These are phyloP conservation scores for Pantherophis alleghaniensis DNA, from an alignment of 2,797 vertebrate species.

Conservation along the genomic window DNA sequence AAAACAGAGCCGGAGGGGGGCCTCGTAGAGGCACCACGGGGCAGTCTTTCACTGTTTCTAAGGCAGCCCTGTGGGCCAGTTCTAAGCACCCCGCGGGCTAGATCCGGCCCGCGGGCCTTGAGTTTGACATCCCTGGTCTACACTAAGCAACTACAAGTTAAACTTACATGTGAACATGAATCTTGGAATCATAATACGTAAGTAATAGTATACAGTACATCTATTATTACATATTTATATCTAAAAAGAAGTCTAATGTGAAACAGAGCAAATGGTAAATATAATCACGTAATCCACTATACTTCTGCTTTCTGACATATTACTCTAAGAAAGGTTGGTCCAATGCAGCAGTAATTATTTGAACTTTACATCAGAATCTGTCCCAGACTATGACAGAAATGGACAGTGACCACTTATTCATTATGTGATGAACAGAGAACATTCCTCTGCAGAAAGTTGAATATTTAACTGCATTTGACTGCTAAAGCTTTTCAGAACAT, in stretches of 20 bases:
- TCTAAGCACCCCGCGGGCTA: no score
- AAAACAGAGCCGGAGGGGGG: no score
- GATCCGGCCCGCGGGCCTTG: no score
- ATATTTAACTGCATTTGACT: conserved; percentile 46
- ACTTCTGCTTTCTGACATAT: conserved; percentile 13
- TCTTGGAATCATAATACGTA: background rate
- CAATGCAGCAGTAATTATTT: conserved; percentile 29
- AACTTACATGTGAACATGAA: background rate
- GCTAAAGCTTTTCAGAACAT: conserved; percentile 38
- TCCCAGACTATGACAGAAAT: conserved; percentile 43
- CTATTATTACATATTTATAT: background rate
- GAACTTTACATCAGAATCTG: conserved; percentile 24
- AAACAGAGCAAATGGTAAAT: background rate
- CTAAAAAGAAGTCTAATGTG: background rate
- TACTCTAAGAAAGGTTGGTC: conserved; percentile 16
- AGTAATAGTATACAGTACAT: background rate
- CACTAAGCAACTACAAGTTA: background rate
- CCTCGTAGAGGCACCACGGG: rapidly evolving
- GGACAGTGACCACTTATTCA: conserved; percentile 35
- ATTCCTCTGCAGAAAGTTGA: conserved; percentile 34
- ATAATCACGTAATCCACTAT: background rate
- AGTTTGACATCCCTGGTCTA: no score
- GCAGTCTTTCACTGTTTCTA: no score
- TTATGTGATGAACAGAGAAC: conserved; percentile 25
- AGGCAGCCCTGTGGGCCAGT: no score